Evolutionary conservation across 2,113 vertebrate genomes (phyloP), one percentile per base, ranked within the genome.

Genomic region (Fulmarus glacialis): DNA sequence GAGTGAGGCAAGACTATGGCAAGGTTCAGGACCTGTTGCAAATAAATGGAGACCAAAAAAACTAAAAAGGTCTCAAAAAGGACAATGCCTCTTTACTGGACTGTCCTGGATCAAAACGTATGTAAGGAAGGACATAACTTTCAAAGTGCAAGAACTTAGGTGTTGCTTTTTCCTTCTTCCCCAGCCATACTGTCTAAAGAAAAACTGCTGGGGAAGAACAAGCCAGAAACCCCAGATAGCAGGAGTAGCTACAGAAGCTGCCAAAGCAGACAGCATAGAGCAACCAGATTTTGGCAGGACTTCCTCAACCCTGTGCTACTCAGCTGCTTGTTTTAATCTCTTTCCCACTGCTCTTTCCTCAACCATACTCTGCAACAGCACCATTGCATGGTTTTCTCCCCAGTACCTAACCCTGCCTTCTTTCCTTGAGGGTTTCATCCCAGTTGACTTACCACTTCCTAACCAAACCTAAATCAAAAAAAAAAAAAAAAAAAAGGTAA

Each of bases 281-380:
- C 50, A 93, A 47, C 5, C 48, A 59, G 36, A 56, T 62, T 73
- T 52, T 43, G 63, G 62, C 30, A 87, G 24, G 50, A 24, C 30
- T 50, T 53, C 19, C 60, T 75, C 8, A 9, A 40, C 20, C 26
- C 21, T 2, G 4, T 42, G 56, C 60, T 70, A 52, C 52, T 79
- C 88, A 90, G 56, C 56, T 55, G 40, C 63, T 66, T 56, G 32
- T 27, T 87, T 52, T 50, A 75, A 64, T 56, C 60, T 75, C 21
- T 1, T 66, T 82, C 74, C 43, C 26, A 68, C 47, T 56, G 48
- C 40, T 88, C 60, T n/a, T 79, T 90, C 74, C 73, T 85, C 63
- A 80, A 3, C 0, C 0, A 0, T 26, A 15, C 34, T 48, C 60
- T 24, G 47, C 32, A 79, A 64, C 18, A 56, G 4, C 56, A 82